These are phyloP conservation scores for Tetrax tetrax DNA, from an alignment of 2,113 vertebrate species.

Conservation along the genomic window DNA sequence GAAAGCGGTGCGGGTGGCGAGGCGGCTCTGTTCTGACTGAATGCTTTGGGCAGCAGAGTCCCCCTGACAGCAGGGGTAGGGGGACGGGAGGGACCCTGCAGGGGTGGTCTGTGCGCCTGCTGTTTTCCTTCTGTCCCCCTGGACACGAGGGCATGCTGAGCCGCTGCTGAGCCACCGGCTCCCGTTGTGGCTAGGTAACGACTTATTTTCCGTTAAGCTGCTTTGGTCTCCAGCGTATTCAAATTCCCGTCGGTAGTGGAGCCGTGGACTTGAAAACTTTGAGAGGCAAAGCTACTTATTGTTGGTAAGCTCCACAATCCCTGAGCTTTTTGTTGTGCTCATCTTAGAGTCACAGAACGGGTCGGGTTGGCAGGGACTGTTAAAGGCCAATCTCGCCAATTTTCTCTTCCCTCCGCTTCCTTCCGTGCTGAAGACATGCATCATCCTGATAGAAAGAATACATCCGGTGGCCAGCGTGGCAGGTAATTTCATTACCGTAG, in stretches of 20 bases:
- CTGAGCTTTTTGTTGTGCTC: neutral
- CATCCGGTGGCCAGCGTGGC: neutral
- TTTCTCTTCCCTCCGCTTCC: neutral
- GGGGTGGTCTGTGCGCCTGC: neutral
- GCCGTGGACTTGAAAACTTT: neutral
- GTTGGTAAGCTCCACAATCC: neutral
- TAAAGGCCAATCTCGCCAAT: no score
- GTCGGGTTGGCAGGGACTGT: no score
- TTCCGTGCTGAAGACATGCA: neutral
- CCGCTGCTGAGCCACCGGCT: neutral
- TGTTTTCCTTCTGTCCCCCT: neutral
- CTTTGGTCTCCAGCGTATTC: neutral
- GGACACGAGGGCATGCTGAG: rapidly evolving
- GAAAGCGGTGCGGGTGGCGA: no score
- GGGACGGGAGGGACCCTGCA: neutral
- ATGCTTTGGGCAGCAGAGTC: neutral
- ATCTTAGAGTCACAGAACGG: no score
- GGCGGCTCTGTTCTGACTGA: neutral
- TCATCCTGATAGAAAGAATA: neutral
- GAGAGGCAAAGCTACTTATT: neutral
- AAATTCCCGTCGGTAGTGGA: neutral
- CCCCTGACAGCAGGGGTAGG: no score
- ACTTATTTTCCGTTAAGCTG: neutral
- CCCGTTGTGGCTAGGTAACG: neutral
- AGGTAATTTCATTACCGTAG: neutral